Evolutionary conservation across 2,797 vertebrate species (phyloP), one percentile per base, ranked within the genome.

Genomic region (Sciurus vulgaris): DNA sequence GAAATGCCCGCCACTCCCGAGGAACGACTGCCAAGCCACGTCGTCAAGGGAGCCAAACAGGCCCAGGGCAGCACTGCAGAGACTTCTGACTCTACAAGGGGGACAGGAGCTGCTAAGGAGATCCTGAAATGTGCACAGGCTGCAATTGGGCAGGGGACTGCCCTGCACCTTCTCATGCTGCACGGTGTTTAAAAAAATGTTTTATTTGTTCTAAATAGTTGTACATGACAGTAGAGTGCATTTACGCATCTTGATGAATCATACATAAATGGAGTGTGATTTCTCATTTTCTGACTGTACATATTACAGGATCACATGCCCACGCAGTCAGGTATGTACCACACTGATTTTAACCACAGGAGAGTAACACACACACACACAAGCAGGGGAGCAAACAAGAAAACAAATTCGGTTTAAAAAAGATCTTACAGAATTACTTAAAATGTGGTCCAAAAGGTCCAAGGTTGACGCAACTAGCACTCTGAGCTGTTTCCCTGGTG

Each of bases 401-500:
- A 59, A 30, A 73, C 20, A 28, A 22, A 38, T 22, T 24, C 22
- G 33, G 54, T 67, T 38, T 54, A 13, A 28, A 79, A 47, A 69
- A 22, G 4, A 8, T 73, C 54, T 56, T 7, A 9, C 54, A 67
- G 72, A n/a, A 63, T 35, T 18, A 3, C 59, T 41, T 44, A 41
- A 47, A 56, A 59, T 26, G 13, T 65, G 56, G 26, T 76, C 28
- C 33, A 73, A 22, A 77, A 44, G 28, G 24, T 41, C 26, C 12
- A 2, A 20, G n/a, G 26, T 11, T 8, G 3, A 28, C 0, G 30
- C 28, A 56, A 61, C 12, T 22, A 69, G 35, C 49, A 35, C 73
- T 11, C 6, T 0, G 2, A 63, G 0, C 1, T 3, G 4, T 4
- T 30, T 28, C 30, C 56, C 56, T n/a, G 4, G 22, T 17, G 17